Evolutionary conservation across 2,888 invertebrate species (phyloP), one percentile per base, ranked within the genome.

Genomic region (Thera britannica): DNA sequence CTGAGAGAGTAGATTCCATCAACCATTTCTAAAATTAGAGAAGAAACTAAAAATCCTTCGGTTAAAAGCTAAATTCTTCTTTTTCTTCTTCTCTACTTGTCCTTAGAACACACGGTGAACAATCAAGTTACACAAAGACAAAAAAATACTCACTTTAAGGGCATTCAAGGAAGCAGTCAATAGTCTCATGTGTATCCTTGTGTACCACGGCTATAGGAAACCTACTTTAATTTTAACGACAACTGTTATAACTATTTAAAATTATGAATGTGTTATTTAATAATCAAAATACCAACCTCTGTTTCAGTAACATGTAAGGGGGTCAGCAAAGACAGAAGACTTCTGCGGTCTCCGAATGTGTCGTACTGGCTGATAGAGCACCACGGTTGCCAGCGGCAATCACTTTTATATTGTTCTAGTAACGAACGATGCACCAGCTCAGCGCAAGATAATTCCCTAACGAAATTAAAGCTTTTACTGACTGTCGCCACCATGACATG

Each of bases 381-480:
- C 93, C 93, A 93, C 0, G 90, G 89, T 65, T 86, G 85, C 87
- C 86, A 88, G 4, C 84, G 85, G 74, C 90, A 92, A 2, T 75
- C 72, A 3, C 72, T 71, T 66, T 86, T 84, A 70, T 90, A 92
- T 52, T 86, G 73, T 0, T 92, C 87, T 9, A 93, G 63, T 11
- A 89, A 66, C 0, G 78, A 75, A 3, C 87, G 83, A 73, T 93
- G 90, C n/a, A 92, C 79, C 49, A 93, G 74, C 69, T 93, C 93
- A 2, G 90, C 84, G 72, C 90, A 92, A 1, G 84, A 80, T 54
- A 93, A 74, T 0, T 93, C 89, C 1, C 93, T 93, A 70, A 3
- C 8, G 51, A 62, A 52, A 48, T 35, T 3, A 11, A 5, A 11
- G 34, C 36, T 38, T 11, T 55, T 9, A 34, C 44, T 9, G 44